Conservation (phyloP, 2,797 vertebrate species). For the Pseudochromis fuscus region DNA sequence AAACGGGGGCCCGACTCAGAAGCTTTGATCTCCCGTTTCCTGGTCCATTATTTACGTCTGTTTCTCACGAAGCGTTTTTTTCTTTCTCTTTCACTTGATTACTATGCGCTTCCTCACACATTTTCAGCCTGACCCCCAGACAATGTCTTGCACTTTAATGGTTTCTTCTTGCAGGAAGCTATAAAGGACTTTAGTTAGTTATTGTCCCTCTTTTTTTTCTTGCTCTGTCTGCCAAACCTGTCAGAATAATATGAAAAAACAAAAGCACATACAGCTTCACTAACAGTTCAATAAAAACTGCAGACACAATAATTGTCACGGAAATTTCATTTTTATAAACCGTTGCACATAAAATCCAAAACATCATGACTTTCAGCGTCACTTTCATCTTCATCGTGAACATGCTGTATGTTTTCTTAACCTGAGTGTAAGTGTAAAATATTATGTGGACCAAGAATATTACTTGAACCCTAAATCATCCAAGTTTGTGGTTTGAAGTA, state of each 20-base stretch:
- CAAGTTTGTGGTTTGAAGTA: constrained; percentile 63
- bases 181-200: constrained; percentile 81
- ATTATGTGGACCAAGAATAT: constrained; percentile 42
- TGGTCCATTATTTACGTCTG: constrained; percentile 91
- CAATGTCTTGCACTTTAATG: constrained; percentile 80
- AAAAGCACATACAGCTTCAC: constrained; percentile 9
- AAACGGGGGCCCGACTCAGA: constrained; percentile 86
- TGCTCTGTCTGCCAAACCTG: constrained; percentile 19
- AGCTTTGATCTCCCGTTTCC: constrained; percentile 94
- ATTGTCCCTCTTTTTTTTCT: constrained; percentile 47
- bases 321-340: no score
- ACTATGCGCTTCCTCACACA: constrained; percentile 82
- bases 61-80: constrained; percentile 86
- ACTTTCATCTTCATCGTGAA: neutral
- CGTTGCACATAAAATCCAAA: neutral
- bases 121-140: constrained; percentile 75
- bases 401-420: constrained; percentile 14
- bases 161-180: constrained; percentile 84
- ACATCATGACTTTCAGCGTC: neutral
- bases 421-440: constrained; percentile 38
- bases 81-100: constrained; percentile 80
- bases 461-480: constrained; percentile 36
- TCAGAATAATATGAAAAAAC: constrained; percentile 11
- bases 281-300: constrained; percentile 4
- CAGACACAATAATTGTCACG: neutral